Evolutionary conservation across 2,888 invertebrate genomes (phyloP).

Genomic region (Eubasilissa splendida): DNA sequence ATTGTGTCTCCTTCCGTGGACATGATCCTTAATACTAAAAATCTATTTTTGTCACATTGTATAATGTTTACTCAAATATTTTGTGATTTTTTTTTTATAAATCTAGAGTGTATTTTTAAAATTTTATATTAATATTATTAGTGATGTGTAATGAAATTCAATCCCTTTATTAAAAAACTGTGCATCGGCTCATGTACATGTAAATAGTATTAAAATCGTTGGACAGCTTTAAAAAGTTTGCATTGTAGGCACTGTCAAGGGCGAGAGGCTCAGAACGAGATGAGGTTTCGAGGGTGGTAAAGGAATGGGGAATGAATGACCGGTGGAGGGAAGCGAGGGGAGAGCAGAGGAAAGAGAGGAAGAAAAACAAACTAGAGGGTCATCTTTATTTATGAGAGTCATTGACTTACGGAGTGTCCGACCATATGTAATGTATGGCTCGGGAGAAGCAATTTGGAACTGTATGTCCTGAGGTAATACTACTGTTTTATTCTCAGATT

Average conservation of each 20-base stretch:
- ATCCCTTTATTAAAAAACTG: no score
- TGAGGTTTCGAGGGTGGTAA: constrained; percentile 9
- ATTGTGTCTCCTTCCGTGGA: no score
- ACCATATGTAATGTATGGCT: constrained; percentile 54
- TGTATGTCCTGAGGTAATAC: constrained; percentile 3
- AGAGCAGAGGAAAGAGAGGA: constrained; percentile 22
- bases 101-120: no score
- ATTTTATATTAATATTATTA: no score
- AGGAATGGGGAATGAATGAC: constrained; percentile 29
- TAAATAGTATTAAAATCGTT: no score
- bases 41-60: no score
- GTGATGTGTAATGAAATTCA: no score
- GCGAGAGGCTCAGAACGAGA: constrained; percentile 23
- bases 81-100: no score
- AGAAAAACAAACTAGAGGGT: constrained; percentile 52
- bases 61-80: no score
- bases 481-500: not conserved
- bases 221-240: no score
- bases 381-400: constrained; percentile 58
- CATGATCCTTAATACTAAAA: no score
- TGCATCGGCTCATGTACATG: no score
- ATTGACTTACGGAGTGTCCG: constrained; percentile 56
- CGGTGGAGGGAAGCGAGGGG: constrained; percentile 30
- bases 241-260: constrained; percentile 1
- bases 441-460: constrained; percentile 35